Base-by-base conservation (phyloP, 2,797 vertebrate genomes). In the Melanogrammus aeglefinus region DNA sequence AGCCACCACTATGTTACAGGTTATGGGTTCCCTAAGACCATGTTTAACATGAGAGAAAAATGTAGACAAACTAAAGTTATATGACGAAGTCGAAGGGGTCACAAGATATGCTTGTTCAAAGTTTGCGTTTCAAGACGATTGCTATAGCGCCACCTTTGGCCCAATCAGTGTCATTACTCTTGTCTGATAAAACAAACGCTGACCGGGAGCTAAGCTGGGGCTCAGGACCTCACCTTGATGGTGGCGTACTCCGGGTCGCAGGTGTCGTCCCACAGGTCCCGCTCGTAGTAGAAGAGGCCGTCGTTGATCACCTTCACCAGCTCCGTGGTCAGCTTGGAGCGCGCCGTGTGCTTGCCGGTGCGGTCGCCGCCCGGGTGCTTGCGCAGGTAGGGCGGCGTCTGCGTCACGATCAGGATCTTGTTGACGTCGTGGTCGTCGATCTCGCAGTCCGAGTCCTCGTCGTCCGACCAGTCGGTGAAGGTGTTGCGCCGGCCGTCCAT, bases 381-480 rank as follows among this genome's bases (percentile, higher is more conserved):
- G 79, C 97, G 95, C 88, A 99, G 94, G 83, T 98, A 99, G 0
- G 97, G 98, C 3, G 98, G 98, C 0, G 98, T 99, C 92, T 99
- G 97, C 0, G 97, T 99, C 84, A 99, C 97, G 0, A 99, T 99
- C 24, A 99, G 95, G 91, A 99, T 99, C 94, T 99, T 99, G 93
- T 99, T 99, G 86, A 99, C 96, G 6, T 99, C 98, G 0, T 93
- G 93, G 88, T 99, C 98, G 0, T 98, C 97, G 0, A 99, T 97
- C 88, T 99, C 98, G 0, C 97, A 96, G 84, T 99, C 98, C 0
- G 97, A 95, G 73, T 99, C 98, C 77, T 98, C 97, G 0, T 98
- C 97, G 0, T 99, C 98, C 0, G 97, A 98, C 97, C 97, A 98
- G 88, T 98, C 97, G 0, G 97, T 99, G 91, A 99, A 99, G 63